Evolutionary conservation across 2,113 vertebrate species (phyloP).

Genomic region (Phoxinus phoxinus): DNA sequence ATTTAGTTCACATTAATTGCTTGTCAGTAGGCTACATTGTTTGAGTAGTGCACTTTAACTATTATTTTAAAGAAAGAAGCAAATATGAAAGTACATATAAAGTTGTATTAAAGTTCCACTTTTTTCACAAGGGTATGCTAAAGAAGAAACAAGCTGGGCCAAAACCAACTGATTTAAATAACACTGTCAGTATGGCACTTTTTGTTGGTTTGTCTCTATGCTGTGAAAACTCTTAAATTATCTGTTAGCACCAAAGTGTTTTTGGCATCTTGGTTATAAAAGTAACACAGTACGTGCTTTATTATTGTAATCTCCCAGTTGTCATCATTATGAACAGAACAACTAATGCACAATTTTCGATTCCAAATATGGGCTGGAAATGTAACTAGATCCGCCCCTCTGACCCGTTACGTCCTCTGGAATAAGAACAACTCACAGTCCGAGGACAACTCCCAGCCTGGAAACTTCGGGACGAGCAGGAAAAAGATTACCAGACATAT

Average conservation of each 20-base stretch:
- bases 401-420: conserved; percentile 56
- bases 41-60: too few species aligned
- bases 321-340: conserved; percentile 9
- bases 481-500: conserved; percentile 46
- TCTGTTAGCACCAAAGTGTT: not conserved
- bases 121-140: not conserved
- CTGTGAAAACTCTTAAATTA: too few species aligned
- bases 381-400: conserved; percentile 69
- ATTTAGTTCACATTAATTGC: too few species aligned
- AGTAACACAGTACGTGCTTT: not conserved
- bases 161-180: too few species aligned
- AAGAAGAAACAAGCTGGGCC: not conserved
- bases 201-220: too few species aligned
- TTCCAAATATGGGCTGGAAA: conserved; percentile 80
- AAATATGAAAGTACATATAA: too few species aligned
- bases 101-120: too few species aligned
- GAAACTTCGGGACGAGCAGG: conserved; percentile 63
- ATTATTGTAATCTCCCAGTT: not conserved
- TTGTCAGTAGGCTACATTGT: too few species aligned
- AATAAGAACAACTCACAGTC: conserved; percentile 10
- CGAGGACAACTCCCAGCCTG: conserved; percentile 70
- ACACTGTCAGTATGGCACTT: too few species aligned
- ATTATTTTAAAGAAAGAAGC: too few species aligned
- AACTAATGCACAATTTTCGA: conserved; percentile 59
- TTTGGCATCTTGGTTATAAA: not conserved